Evolutionary conservation across 2,113 vertebrate genomes (phyloP).

Genomic region (Bos javanicus): DNA sequence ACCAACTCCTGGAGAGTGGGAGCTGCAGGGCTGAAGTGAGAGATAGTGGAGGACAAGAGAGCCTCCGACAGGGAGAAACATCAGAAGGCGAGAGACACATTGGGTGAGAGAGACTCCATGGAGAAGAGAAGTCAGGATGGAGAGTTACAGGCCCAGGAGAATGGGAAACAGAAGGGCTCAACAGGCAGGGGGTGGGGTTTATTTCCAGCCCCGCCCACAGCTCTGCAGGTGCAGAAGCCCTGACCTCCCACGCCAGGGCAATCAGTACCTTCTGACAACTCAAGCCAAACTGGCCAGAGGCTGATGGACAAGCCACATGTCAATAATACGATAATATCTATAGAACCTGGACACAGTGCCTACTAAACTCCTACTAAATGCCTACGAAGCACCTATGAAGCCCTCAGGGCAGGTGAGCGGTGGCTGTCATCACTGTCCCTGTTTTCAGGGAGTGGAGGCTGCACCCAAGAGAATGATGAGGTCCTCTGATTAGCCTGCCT

Average conservation of each 20-base stretch:
- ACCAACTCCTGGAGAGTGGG: background rate
- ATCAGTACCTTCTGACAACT: background rate
- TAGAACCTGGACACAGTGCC: background rate
- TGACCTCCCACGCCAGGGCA: background rate
- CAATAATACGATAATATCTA: background rate
- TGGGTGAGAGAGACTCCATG: background rate
- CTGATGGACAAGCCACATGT: background rate
- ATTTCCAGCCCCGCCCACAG: background rate
- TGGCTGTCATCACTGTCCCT: background rate
- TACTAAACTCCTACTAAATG: background rate
- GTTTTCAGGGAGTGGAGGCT: background rate
- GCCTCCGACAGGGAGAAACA: background rate
- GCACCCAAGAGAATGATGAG: background rate
- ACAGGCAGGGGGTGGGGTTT: too few species aligned
- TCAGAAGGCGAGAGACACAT: background rate
- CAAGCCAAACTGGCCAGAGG: background rate
- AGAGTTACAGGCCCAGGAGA: too few species aligned
- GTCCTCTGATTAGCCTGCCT: background rate
- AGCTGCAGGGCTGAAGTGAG: background rate
- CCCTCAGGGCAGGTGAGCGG: background rate
- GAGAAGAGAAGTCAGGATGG: background rate
- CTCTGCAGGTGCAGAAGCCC: background rate
- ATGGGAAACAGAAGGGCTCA: accelerated
- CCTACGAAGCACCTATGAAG: background rate
- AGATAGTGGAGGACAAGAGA: background rate